These are phyloP conservation scores for Salarias fasciatus DNA, from an alignment of 2,797 vertebrate species.

Conservation along the genomic window DNA sequence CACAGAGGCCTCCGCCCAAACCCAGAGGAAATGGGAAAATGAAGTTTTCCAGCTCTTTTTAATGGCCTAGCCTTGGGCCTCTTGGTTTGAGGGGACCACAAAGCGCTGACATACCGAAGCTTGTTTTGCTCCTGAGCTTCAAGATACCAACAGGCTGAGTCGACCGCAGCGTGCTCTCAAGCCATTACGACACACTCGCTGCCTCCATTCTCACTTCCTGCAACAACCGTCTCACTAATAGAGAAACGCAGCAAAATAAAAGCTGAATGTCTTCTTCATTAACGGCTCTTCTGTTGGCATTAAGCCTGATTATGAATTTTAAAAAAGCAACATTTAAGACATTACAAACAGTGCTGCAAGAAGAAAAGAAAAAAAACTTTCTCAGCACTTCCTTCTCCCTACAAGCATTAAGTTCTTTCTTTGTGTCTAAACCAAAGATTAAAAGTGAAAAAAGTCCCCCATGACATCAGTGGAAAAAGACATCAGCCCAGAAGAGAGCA, in stretches of 20 bases:
- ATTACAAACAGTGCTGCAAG: slow-evolving; percentile 1
- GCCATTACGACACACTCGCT: slow-evolving; percentile 43
- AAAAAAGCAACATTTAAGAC: neutral
- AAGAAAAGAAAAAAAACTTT: neutral
- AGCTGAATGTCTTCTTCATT: too few relatives aligned
- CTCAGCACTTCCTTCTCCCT: too few relatives aligned
- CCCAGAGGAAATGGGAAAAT: slow-evolving; percentile 75
- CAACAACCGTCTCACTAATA: slow-evolving; percentile 31
- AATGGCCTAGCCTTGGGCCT: slow-evolving; percentile 64
- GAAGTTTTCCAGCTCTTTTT: slow-evolving; percentile 73
- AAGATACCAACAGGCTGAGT: slow-evolving; percentile 48
- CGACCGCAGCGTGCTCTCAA: slow-evolving; percentile 37
- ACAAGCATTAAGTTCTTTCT: too few relatives aligned
- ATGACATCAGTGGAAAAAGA: slow-evolving; percentile 51
- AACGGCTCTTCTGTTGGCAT: neutral
- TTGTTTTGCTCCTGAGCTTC: slow-evolving; percentile 47
- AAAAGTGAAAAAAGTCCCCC: slow-evolving; percentile 35
- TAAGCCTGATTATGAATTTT: too few relatives aligned
- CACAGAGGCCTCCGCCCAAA: slow-evolving; percentile 77
- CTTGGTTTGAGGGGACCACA: slow-evolving; percentile 69
- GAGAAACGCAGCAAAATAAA: slow-evolving; percentile 9
- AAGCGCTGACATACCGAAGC: slow-evolving; percentile 58
- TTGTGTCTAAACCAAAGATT: slow-evolving; percentile 40
- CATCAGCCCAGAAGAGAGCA: slow-evolving; percentile 27
- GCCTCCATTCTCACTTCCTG: slow-evolving; percentile 62